Conservation (phyloP, 2,888 invertebrate genomes). For the Helicoverpa assulta region DNA sequence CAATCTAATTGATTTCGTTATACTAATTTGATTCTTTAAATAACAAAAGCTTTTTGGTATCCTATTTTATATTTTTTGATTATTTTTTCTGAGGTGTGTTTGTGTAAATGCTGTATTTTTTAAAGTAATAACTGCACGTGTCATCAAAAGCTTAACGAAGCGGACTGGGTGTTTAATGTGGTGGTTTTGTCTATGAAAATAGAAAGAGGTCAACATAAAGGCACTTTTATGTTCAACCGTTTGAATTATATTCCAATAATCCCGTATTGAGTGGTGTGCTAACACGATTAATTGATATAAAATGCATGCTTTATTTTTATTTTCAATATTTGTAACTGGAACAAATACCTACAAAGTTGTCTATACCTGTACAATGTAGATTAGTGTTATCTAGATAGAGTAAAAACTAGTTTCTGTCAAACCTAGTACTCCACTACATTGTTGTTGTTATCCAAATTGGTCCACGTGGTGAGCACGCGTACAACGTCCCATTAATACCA, state of each 20-base stretch:
- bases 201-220: slow-evolving; percentile 15
- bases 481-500: slow-evolving; percentile 5
- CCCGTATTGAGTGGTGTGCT: not conserved
- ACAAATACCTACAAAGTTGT: not conserved
- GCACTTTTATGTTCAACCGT: not conserved
- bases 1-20: slow-evolving; percentile 61
- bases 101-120: slow-evolving; percentile 20
- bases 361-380: not conserved
- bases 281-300: slow-evolving; percentile 11
- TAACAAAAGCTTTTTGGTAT: slow-evolving; percentile 43
- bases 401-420: not conserved
- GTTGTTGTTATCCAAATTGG: slow-evolving; percentile 23
- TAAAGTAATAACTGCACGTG: slow-evolving; percentile 42
- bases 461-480: slow-evolving; percentile 26
- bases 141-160: slow-evolving; percentile 32
- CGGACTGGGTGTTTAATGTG: slow-evolving; percentile 17
- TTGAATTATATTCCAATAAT: not conserved
- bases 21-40: slow-evolving; percentile 50
- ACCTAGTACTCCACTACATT: not conserved
- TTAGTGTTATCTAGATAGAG: no score
- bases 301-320: not conserved
- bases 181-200: slow-evolving; percentile 29
- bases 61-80: slow-evolving; percentile 29
- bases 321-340: not conserved
- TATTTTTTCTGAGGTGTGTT: slow-evolving; percentile 24